These are phyloP conservation scores for Chaetophractus vellerosus DNA, from an alignment of 2,797 vertebrate genomes.

Conservation along the genomic window DNA sequence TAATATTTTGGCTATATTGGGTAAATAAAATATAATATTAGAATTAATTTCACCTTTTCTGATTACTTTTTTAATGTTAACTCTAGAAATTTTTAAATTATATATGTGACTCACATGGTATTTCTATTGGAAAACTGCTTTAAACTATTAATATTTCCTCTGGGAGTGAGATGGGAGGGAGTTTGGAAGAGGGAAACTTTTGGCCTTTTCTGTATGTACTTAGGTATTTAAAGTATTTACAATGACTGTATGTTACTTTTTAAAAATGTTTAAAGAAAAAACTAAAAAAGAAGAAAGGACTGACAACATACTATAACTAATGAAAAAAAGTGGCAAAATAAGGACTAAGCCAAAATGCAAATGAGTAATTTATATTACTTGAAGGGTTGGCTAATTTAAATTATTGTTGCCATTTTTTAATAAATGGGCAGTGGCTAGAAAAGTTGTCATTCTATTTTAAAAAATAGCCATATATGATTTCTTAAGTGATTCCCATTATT, in stretches of 20 bases:
- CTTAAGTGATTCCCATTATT: background rate
- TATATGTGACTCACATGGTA: background rate
- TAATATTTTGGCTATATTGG: conserved; percentile 48
- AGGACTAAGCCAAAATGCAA: background rate
- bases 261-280: conserved; percentile 37
- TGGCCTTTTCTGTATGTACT: background rate
- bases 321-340: background rate
- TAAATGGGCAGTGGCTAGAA: background rate
- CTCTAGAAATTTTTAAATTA: conserved; percentile 48
- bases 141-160: background rate
- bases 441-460: conserved; percentile 13
- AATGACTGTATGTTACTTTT: background rate
- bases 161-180: background rate
- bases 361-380: background rate
- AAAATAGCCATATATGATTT: conserved; percentile 6
- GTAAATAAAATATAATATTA: conserved; percentile 49
- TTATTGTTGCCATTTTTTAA: background rate
- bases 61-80: background rate
- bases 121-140: background rate
- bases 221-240: conserved; percentile 34
- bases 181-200: background rate
- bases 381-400: conserved; percentile 41
- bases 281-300: background rate
- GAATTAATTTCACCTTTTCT: conserved; percentile 40
- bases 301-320: background rate